Evolutionary conservation across 2,797 vertebrate genomes (phyloP).

Genomic region (Cossypha niveicapilla): DNA sequence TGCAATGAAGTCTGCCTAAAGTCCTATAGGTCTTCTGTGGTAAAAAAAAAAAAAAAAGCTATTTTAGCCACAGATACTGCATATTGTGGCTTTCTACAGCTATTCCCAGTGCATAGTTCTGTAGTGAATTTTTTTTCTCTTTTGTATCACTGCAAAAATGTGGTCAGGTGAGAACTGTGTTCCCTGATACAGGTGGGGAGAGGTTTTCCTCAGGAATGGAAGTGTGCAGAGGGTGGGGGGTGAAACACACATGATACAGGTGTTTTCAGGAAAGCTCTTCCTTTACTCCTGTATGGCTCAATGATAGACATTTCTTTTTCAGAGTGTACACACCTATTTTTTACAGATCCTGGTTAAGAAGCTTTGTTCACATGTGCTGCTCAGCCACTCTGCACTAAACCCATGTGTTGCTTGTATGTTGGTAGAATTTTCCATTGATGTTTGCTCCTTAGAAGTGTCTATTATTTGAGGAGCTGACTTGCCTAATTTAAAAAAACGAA

Average conservation of each 20-base stretch:
- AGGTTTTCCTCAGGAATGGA: neutral
- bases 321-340: neutral
- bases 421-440: neutral
- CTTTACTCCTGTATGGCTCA: rapidly evolving
- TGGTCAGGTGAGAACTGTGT: neutral
- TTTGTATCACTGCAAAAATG: neutral
- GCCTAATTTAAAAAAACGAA: neutral
- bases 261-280: neutral
- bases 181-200: neutral
- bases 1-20: neutral
- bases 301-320: neutral
- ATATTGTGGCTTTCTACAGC: neutral
- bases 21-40: neutral
- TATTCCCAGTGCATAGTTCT: neutral
- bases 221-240: neutral
- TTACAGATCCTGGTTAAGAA: neutral
- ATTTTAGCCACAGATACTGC: neutral
- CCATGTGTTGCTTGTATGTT: neutral
- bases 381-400: neutral
- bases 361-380: neutral
- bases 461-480: neutral
- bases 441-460: neutral
- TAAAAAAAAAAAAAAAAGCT: neutral
- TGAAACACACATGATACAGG: rapidly evolving
- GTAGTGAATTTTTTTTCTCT: neutral